Evolutionary conservation across 2,113 vertebrate species (phyloP).

Genomic region (Urocitellus parryii): DNA sequence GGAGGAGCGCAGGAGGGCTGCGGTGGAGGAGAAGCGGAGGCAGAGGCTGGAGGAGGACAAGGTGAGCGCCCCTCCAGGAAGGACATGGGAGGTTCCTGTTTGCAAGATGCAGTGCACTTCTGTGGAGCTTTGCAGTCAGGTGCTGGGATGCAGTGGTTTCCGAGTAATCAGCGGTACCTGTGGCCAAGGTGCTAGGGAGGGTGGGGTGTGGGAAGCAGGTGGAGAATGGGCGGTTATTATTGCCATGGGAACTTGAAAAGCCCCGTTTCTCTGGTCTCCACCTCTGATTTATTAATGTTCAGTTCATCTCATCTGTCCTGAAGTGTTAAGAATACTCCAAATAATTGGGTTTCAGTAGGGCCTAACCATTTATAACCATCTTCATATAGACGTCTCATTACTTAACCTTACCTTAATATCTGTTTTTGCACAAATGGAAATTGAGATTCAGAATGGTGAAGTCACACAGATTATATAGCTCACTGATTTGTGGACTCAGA

Average conservation of each 20-base stretch:
- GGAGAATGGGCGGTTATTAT: no score
- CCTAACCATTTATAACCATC: background rate
- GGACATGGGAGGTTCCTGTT: fast-evolving
- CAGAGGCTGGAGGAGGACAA: conserved; percentile 95
- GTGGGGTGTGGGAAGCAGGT: no score
- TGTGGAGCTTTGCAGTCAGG: fast-evolving
- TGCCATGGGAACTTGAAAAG: background rate
- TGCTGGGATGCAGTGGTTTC: fast-evolving
- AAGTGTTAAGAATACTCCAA: background rate
- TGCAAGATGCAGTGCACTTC: background rate
- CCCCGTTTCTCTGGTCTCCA: background rate
- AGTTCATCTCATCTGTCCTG: background rate
- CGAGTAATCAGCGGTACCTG: background rate
- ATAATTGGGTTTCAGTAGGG: background rate
- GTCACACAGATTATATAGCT: background rate
- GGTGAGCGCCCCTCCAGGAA: conserved; percentile 77
- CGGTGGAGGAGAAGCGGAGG: conserved; percentile 95
- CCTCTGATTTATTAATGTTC: background rate
- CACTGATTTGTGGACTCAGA: background rate
- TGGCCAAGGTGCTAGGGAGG: no score
- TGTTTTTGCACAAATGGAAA: background rate
- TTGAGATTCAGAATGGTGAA: background rate
- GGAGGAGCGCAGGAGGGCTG: conserved; percentile 92
- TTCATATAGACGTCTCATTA: background rate
- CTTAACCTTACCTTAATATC: background rate